Conservation (phyloP, 2,113 vertebrate genomes). For the pig (Sus scrofa) region T2T-Sscrofa CM000825.6:54873501-54874000, state of each 20-base stretch:
- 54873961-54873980: slow-evolving; percentile 61
- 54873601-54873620: slow-evolving; percentile 86
- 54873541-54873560: slow-evolving; percentile 82
- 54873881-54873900: slow-evolving; percentile 14
- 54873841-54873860: not conserved
- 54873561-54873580: slow-evolving; percentile 80
- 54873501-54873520: slow-evolving; percentile 73
- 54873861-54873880: slow-evolving; percentile 19
- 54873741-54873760: slow-evolving; percentile 79
- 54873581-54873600: slow-evolving; percentile 85
- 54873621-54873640: slow-evolving; percentile 86
- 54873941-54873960: slow-evolving; percentile 42
- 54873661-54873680: slow-evolving; percentile 86
- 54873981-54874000: slow-evolving; percentile 48
- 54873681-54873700: slow-evolving; percentile 85
- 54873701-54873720: slow-evolving; percentile 89
- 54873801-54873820: slow-evolving; percentile 55
- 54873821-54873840: slow-evolving; percentile 26
- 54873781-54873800: slow-evolving; percentile 58
- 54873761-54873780: slow-evolving; percentile 63
- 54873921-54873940: slow-evolving; percentile 47
- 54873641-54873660: slow-evolving; percentile 87
- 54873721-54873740: slow-evolving; percentile 83
- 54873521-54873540: slow-evolving; percentile 76
- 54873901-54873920: not conserved